A percentile compares a stretch with the other conserved stretches of the same genome.
Evolutionary conservation across 1,140 invertebrate genomes (phyloP).

Genomic region (Drosophila teissieri): DNA sequence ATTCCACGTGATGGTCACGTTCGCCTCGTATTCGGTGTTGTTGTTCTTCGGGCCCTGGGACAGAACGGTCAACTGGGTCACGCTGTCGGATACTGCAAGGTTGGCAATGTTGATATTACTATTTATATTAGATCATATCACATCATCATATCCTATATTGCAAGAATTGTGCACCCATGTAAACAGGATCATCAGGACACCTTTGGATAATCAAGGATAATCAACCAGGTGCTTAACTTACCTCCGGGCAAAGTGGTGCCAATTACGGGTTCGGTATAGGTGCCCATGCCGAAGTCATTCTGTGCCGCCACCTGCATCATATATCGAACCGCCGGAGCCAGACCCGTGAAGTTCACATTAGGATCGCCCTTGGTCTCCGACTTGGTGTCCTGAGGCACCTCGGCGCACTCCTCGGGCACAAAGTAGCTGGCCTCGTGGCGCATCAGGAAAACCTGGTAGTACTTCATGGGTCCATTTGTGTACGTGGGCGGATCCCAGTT

Average conservation of each 20-base stretch:
- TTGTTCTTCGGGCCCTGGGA: constrained; percentile 43
- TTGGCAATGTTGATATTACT: not conserved
- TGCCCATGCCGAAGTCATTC: constrained; percentile 75
- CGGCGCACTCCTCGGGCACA: constrained; percentile 55
- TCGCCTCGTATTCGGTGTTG: constrained; percentile 50
- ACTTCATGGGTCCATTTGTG: constrained; percentile 69
- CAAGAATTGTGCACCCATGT: too few species aligned
- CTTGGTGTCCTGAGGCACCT: constrained; percentile 20
- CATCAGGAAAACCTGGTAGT: constrained; percentile 69
- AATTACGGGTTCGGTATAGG: constrained; percentile 62
- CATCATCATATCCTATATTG: too few species aligned
- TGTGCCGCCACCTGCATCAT: constrained; percentile 79
- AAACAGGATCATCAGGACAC: too few species aligned
- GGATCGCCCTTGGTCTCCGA: constrained; percentile 44
- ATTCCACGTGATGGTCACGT: constrained; percentile 63
- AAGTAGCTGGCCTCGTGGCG: constrained; percentile 66
- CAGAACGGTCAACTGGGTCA: constrained; percentile 47
- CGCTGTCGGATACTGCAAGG: constrained; percentile 62
- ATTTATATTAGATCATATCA: too few species aligned
- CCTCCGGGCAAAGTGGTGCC: constrained; percentile 58
- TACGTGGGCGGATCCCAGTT: constrained; percentile 56
- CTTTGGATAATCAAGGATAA: not conserved
- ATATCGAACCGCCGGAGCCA: constrained; percentile 61
- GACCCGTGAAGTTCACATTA: constrained; percentile 18
- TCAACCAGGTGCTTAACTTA: constrained; percentile 21